These are phyloP conservation scores for Melipona quadrifasciata DNA, from an alignment of 1,140 invertebrate species.

Conservation along the genomic window DNA sequence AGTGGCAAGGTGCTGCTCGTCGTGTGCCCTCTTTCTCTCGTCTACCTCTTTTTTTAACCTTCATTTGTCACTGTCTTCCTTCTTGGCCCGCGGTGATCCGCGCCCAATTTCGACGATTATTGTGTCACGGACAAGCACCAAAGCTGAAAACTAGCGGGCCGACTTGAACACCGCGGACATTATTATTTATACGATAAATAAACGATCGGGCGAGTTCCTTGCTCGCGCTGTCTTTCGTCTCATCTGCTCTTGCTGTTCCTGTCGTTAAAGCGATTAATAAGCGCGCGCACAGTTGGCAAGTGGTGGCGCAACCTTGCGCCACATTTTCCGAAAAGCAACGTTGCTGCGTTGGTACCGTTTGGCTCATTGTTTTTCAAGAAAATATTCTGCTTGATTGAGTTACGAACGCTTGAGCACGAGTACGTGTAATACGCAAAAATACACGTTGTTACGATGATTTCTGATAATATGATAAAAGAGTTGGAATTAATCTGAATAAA, in stretches of 20 bases:
- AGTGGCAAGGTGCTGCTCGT: slow-evolving; percentile 56
- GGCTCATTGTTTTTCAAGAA: neutral
- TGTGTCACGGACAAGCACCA: slow-evolving; percentile 60
- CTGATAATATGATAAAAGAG: neutral
- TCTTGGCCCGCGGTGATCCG: slow-evolving; percentile 20
- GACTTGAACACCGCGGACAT: slow-evolving; percentile 18
- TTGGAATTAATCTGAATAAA: no score
- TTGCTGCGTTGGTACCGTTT: neutral
- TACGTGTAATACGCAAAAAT: no score
- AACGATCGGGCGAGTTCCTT: slow-evolving; percentile 24
- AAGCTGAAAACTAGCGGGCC: slow-evolving; percentile 18
- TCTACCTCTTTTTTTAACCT: slow-evolving; percentile 63
- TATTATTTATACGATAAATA: neutral
- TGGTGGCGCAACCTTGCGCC: slow-evolving; percentile 15
- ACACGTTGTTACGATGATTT: neutral
- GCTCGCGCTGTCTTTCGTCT: neutral
- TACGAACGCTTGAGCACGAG: neutral
- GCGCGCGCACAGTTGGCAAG: slow-evolving; percentile 27
- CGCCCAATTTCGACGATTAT: slow-evolving; percentile 58
- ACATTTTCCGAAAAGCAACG: slow-evolving; percentile 5
- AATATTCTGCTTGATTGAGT: neutral
- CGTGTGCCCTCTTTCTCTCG: slow-evolving; percentile 30
- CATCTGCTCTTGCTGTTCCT: neutral
- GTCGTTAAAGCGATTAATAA: slow-evolving; percentile 34
- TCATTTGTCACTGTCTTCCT: slow-evolving; percentile 48